Evolutionary conservation across 2,113 vertebrate genomes (phyloP), one percentile per base, ranked within the genome.

Genomic region (Perccottus glenii): DNA sequence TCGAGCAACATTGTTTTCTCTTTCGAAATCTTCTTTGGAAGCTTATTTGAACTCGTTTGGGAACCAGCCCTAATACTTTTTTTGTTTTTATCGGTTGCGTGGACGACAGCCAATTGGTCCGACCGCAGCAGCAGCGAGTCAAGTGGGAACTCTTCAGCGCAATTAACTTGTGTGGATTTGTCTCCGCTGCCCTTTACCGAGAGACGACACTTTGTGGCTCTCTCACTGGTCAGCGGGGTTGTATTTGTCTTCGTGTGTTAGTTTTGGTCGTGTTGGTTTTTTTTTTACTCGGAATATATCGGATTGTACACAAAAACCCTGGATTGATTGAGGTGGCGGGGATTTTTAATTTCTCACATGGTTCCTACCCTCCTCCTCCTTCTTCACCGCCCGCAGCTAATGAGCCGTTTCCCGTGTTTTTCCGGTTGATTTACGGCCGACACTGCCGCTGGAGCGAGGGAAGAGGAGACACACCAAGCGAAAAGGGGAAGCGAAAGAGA

Each of bases 111-210:
- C 33, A 15, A 59, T 70, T 74, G 70, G 53, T 73, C 78, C 40
- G 48, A 84, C 67, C 65, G 71, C 64, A 71, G 56, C 16, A 59
- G 64, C 77, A 42, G 51, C 82, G 81, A 88, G 83, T 89, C 79
- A 87, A 89, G 87, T 86, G 85, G 80, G 64, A 82, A 83, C 78
- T 85, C 83, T 81, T 86, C 83, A 76, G 57, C 64, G 69, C 67
- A 82, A 82, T 89, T 85, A 86, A 88, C 82, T 84, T 73, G 71
- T 67, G 83, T 80, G 88, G 83, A 86, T 88, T 75, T 83, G 75
- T 83, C 64, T 75, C 45, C 61, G 64, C 65, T 68, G 76, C 70
- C 70, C 38, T n/a, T n/a, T 53, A 47, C 71, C 12, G 60, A 78
- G 53, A 67, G 52, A 51, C 42, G 48, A 16, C 70, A 42, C 68